Evolutionary conservation across 2,113 vertebrate genomes (phyloP).

Genomic region (Aphyosemion australe): DNA sequence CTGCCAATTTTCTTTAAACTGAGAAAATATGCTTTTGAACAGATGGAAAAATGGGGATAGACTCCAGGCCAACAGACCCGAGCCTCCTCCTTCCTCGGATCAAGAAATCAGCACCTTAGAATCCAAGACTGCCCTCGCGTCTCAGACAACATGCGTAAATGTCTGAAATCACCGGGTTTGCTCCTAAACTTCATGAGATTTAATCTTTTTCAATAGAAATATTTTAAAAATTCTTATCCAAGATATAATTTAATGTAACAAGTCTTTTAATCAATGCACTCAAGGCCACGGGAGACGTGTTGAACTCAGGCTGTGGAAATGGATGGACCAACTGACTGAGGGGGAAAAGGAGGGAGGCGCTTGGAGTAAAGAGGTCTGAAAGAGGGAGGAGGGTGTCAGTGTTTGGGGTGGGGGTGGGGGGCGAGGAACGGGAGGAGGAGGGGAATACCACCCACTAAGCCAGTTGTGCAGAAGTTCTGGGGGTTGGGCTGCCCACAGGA

Average conservation of each 20-base stretch:
- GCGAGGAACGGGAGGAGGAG: constrained; percentile 50
- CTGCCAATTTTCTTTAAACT: constrained; percentile 78
- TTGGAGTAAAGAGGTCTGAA: constrained; percentile 16
- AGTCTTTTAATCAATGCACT: constrained; percentile 4
- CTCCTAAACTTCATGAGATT: too few relatives aligned
- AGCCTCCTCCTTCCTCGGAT: constrained; percentile 35
- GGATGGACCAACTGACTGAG: constrained; percentile 32
- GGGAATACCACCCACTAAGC: constrained; percentile 81
- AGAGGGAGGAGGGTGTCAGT: constrained; percentile 41
- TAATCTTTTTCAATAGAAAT: too few relatives aligned
- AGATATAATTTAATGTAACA: too few relatives aligned
- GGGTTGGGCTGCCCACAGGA: constrained; percentile 79
- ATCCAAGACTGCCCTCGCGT: not conserved
- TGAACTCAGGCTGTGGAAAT: constrained; percentile 49
- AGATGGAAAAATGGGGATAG: constrained; percentile 70
- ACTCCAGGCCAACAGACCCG: constrained; percentile 75
- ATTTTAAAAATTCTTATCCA: too few relatives aligned
- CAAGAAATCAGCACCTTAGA: constrained; percentile 20
- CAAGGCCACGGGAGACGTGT: constrained; percentile 36
- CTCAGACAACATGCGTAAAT: too few relatives aligned
- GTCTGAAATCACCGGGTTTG: too few relatives aligned
- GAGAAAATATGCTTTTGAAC: constrained; percentile 75
- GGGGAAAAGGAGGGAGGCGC: not conserved
- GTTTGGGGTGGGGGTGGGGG: constrained; percentile 37
- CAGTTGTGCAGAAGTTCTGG: constrained; percentile 73